These are phyloP conservation scores for Xenus cinereus DNA, from an alignment of 2,113 vertebrate genomes.

Conservation along the genomic window DNA sequence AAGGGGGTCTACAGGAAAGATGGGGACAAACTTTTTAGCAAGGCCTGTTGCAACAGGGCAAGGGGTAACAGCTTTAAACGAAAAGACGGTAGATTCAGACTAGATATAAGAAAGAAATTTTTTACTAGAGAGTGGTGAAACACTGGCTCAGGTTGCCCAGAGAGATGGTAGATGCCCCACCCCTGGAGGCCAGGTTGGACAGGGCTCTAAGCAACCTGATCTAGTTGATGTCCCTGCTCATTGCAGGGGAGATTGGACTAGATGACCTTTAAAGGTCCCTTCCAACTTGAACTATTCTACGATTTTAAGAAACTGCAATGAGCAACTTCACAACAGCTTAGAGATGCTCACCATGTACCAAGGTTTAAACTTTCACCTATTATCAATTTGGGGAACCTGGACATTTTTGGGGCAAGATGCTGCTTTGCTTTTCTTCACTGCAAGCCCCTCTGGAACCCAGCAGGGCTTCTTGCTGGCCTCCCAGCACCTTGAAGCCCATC, in stretches of 20 bases:
- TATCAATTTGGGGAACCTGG: background rate
- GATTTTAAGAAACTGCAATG: background rate
- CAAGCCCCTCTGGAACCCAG: accelerated
- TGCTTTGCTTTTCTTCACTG: background rate
- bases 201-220: background rate
- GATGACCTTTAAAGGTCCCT: background rate
- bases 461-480: background rate
- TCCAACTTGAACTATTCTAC: background rate
- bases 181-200: background rate
- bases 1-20: background rate
- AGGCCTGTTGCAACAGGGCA: background rate
- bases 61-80: background rate
- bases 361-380: background rate
- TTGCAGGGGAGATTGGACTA: background rate
- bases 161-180: background rate
- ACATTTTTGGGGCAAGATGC: background rate
- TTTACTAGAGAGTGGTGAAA: background rate
- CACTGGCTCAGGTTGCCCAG: background rate
- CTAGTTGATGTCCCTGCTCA: background rate
- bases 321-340: background rate
- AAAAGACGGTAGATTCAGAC: background rate
- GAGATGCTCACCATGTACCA: accelerated
- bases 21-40: background rate
- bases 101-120: background rate
- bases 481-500: accelerated